Base-by-base conservation (phyloP, 2,888 invertebrate species). In the Polydesmus complanatus region DNA sequence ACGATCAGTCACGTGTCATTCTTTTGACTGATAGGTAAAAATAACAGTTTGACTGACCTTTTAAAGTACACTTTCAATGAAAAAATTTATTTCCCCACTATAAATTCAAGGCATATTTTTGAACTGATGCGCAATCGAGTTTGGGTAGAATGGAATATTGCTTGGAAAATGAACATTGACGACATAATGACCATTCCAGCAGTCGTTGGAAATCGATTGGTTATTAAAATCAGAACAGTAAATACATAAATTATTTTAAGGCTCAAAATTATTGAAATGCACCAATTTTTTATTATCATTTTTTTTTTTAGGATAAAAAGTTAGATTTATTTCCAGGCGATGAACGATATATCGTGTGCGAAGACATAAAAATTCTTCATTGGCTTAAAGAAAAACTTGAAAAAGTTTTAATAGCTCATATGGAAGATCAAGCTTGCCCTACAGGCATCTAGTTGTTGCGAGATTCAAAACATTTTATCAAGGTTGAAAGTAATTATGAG, bases 321-420 rank as follows among this genome's bases (percentile, higher is more conserved):
- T 60, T 72, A 62, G 70, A 71, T 62, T 65, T 71, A 57, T 73
- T 73, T 63, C 77, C 83, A 18, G 80, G 81, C 1, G 82, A 83
- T 61, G 84, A 86, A 68, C 80, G 83, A 69, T 79, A 79, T 62
- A 78, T 88, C 56, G 79, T 81, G 64, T 78, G 83, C 51, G 77
- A 81, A 11, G 83, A 86, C 62, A 75, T 76, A 1, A 79, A 81
- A 54, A 75, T 86, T 60, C 67, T 74, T 53, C 73, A 75, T 19
- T 88, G 87, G 87, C 75, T 88, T 26, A 83, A 83, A 67, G 79
- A 80, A 63, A 85, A 86, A 76, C 82, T 88, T 61, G 84, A 86
- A 70, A 83, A 82, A 69, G 85, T 84, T 1, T 81, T 86, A 69
- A 81, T 86, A 61, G 77, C 85, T 47, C 84, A 84, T 58, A 79